Evolutionary conservation across 2,113 vertebrate species (phyloP).

Genomic region (Notarius lentiginosus): DNA sequence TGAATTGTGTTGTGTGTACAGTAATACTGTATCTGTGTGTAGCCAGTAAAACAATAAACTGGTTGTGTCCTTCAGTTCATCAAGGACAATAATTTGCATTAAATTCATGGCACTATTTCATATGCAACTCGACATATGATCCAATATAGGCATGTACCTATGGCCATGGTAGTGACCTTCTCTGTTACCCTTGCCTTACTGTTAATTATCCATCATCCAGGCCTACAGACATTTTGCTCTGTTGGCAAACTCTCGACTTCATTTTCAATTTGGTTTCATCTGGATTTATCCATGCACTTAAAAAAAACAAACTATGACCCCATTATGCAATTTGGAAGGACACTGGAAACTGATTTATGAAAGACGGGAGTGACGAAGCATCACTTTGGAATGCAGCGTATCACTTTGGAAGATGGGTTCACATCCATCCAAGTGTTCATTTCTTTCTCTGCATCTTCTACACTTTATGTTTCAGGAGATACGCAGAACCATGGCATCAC

Average conservation of each 20-base stretch:
- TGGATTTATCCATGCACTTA: not conserved
- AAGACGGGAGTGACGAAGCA: not conserved
- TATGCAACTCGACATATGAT: not conserved
- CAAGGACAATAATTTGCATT: not conserved
- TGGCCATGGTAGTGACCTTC: not conserved
- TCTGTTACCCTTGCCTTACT: not conserved
- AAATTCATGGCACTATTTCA: not conserved
- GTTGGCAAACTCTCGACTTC: not conserved
- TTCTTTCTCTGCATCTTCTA: constrained; percentile 5
- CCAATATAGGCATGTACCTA: not conserved
- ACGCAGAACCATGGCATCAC: too few species aligned
- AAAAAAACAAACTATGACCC: not conserved
- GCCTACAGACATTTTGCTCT: not conserved
- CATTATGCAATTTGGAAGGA: not conserved
- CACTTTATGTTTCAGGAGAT: too few species aligned
- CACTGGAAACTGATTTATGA: not conserved
- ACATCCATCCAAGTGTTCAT: not conserved
- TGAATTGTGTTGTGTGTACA: not conserved
- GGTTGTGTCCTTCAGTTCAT: not conserved
- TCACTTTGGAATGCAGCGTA: not conserved
- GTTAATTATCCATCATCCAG: not conserved
- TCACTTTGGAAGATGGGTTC: not conserved
- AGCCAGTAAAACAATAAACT: too few species aligned
- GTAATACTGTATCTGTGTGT: not conserved
- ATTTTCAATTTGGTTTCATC: not conserved